Conservation (phyloP, 2,113 vertebrate genomes). For the Aspidoscelis tigris region DNA sequence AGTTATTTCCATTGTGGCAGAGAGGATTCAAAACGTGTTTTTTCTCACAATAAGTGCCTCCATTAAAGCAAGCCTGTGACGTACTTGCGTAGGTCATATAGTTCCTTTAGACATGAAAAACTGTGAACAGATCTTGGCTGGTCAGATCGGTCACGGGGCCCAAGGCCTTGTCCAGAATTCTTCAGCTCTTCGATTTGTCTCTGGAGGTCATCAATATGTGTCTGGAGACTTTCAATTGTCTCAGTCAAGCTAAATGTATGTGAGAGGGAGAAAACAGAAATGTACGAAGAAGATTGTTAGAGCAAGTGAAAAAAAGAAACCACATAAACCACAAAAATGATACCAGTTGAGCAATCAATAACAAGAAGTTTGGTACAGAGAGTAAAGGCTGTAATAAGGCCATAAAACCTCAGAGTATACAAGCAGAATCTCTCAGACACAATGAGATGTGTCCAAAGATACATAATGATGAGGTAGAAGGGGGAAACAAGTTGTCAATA, state of each 20-base stretch:
- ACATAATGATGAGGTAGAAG: no score
- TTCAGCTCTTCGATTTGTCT: constrained; percentile 85
- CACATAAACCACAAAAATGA: no score
- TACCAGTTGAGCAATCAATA: no score
- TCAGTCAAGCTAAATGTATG: constrained; percentile 83
- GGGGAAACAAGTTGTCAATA: no score
- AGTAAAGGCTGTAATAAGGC: no score
- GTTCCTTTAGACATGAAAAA: constrained; percentile 88
- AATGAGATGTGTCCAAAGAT: no score
- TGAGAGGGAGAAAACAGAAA: neutral
- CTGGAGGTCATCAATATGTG: constrained; percentile 92
- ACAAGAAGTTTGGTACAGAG: no score
- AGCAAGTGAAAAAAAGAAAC: constrained; percentile 9
- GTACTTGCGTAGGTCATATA: constrained; percentile 92
- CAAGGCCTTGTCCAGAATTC: constrained; percentile 59
- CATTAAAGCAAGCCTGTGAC: constrained; percentile 22
- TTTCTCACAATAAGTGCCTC: no score
- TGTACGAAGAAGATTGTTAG: constrained; percentile 1
- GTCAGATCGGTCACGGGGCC: constrained; percentile 69
- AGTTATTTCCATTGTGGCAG: neutral
- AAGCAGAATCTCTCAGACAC: no score
- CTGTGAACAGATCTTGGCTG: constrained; percentile 82
- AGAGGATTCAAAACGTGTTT: neutral
- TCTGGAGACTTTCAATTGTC: constrained; percentile 87
- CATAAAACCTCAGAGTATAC: no score